phyloP scores from a whole-genome alignment of 2,888 invertebrate species.

The Idaea dimidiata region DNA sequence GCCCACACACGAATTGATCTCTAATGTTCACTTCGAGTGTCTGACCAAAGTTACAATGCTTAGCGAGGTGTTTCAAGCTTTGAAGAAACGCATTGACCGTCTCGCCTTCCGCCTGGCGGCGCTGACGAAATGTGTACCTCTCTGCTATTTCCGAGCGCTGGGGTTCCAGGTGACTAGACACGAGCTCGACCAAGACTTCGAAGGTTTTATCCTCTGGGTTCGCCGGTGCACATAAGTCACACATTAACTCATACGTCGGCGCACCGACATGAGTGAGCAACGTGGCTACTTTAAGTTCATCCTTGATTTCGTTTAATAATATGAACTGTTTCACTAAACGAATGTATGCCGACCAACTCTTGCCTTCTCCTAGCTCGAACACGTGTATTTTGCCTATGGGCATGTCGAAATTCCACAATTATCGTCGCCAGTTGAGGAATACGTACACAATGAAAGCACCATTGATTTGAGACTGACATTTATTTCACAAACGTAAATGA shows the following conservation, averaged over 20 bases:
- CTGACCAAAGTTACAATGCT: constrained; percentile 28
- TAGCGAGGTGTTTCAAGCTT: constrained; percentile 24
- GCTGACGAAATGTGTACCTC: constrained; percentile 26
- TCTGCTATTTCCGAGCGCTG: constrained; percentile 29
- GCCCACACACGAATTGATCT: constrained; percentile 31
- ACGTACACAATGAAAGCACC: too few species aligned
- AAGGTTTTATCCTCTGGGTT: constrained; percentile 23
- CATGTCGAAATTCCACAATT: neutral
- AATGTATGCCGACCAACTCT: constrained; percentile 4
- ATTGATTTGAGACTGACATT: too few species aligned
- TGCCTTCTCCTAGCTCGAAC: neutral
- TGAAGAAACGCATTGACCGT: constrained; percentile 23
- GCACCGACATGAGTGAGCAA: constrained; percentile 12
- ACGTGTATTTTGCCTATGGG: neutral
- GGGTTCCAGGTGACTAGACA: constrained; percentile 27
- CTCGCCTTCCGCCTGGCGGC: constrained; percentile 24
- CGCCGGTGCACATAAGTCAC: constrained; percentile 26
- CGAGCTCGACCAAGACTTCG: constrained; percentile 16
- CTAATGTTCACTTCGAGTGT: constrained; percentile 22
- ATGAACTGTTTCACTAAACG: constrained; percentile 8
- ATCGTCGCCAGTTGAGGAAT: too few species aligned
- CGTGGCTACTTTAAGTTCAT: constrained; percentile 2
- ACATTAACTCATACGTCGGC: constrained; percentile 19
- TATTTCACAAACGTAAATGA: too few species aligned
- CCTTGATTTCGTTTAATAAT: constrained; percentile 5